phyloP scores from a whole-genome alignment of 2,888 invertebrate genomes.

The Endotricha flammealis region DNA sequence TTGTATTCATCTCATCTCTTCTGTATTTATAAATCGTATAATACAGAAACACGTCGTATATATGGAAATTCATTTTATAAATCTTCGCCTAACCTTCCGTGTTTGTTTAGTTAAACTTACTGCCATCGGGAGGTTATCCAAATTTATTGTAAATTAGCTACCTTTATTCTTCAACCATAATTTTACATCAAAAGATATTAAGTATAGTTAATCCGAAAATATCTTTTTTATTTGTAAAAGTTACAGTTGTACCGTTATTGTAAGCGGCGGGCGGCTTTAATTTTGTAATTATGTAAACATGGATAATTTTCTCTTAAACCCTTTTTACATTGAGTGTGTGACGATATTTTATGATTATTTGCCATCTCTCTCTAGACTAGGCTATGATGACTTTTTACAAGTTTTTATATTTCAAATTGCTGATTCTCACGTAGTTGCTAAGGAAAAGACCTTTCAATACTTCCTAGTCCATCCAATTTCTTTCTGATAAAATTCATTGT shows the following conservation, averaged over 20 bases:
- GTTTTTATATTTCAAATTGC: no score
- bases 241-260: no score
- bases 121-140: slow-evolving; percentile 2
- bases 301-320: slow-evolving; percentile 59
- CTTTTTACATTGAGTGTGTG: no score
- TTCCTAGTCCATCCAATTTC: no score
- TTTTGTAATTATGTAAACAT: slow-evolving; percentile 45
- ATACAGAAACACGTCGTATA: neutral
- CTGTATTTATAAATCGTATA: no score
- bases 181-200: neutral
- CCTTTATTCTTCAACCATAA: slow-evolving; percentile 3
- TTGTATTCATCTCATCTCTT: no score
- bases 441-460: no score
- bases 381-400: no score
- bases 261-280: no score
- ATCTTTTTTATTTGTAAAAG: neutral
- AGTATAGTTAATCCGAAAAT: neutral
- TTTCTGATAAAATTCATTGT: no score
- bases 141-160: slow-evolving; percentile 8
- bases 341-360: neutral
- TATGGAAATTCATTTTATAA: slow-evolving; percentile 2
- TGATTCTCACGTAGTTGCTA: no score
- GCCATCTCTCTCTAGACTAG: no score
- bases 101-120: slow-evolving; percentile 5
- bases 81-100: slow-evolving; percentile 3